phyloP scores from a whole-genome alignment of 1,140 invertebrate genomes.

The Drosophila pruinosa region DNA sequence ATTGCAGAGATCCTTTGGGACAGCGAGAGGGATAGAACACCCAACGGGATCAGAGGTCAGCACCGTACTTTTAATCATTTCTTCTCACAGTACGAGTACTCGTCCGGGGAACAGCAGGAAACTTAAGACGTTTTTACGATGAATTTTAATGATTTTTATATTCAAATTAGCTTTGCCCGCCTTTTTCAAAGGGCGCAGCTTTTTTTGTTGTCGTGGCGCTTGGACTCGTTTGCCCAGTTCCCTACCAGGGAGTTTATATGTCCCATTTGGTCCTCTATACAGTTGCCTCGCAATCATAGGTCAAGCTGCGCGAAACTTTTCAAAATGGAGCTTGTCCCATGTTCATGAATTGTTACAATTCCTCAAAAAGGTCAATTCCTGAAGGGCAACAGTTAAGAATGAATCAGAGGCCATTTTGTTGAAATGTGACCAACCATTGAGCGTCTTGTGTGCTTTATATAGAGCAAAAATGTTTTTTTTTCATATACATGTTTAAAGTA shows the following conservation, averaged over 20 bases:
- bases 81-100: constrained; percentile 67
- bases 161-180: constrained; percentile 68
- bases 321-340: constrained; percentile 61
- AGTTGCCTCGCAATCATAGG: constrained; percentile 23
- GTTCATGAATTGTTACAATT: constrained; percentile 25
- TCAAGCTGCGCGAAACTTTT: constrained; percentile 56
- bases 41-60: constrained; percentile 76
- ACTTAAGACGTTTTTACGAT: constrained; percentile 76
- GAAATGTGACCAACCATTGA: constrained; percentile 25
- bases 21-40: constrained; percentile 37
- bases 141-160: constrained; percentile 82
- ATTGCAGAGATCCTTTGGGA: constrained; percentile 52
- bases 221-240: constrained; percentile 50
- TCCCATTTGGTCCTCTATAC: constrained; percentile 41
- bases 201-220: background rate
- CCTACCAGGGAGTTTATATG: constrained; percentile 51
- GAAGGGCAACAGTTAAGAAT: constrained; percentile 51
- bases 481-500: background rate
- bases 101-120: constrained; percentile 49
- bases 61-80: constrained; percentile 76
- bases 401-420: constrained; percentile 57
- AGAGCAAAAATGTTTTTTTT: background rate
- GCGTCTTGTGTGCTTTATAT: background rate
- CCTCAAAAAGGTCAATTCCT: constrained; percentile 51
- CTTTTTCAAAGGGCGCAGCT: constrained; percentile 26